Evolutionary conservation across 2,113 vertebrate species (phyloP).

Genomic region (Cochlearius cochlearius): DNA sequence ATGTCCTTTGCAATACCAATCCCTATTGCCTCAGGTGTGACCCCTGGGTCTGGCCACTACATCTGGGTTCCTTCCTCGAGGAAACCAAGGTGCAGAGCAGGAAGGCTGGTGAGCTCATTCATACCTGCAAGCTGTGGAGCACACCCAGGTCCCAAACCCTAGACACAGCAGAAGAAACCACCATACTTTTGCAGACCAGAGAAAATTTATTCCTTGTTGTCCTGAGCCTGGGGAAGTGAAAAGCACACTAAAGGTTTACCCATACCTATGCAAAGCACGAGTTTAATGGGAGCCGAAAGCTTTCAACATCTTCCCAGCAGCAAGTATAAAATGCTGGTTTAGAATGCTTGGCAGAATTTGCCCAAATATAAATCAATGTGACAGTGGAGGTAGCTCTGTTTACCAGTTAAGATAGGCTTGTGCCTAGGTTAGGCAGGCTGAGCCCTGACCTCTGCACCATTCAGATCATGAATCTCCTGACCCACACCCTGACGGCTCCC

Average conservation of each 20-base stretch:
- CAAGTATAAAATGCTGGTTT: slow-evolving; percentile 35
- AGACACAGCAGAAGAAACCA: background rate
- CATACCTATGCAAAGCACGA: slow-evolving; percentile 23
- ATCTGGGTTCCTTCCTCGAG: background rate
- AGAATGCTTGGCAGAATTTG: slow-evolving; percentile 13
- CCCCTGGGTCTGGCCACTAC: background rate
- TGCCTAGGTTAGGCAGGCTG: background rate
- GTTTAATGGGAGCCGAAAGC: slow-evolving; percentile 57
- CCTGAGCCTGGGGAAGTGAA: slow-evolving; percentile 10
- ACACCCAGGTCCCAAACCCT: background rate
- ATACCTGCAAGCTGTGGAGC: background rate
- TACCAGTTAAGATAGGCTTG: background rate
- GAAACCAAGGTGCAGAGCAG: background rate
- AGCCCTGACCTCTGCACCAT: background rate
- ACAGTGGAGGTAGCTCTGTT: background rate
- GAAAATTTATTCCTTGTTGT: background rate
- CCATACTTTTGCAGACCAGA: background rate
- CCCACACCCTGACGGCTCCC: background rate
- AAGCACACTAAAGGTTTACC: slow-evolving; percentile 26
- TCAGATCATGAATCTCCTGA: background rate
- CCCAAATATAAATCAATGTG: slow-evolving; percentile 28
- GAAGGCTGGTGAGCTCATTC: background rate
- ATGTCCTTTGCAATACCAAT: background rate
- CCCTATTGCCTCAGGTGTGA: background rate
- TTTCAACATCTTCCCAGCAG: slow-evolving; percentile 48